Evolutionary conservation across 2,888 invertebrate genomes (phyloP).

Genomic region (Rotaria socialis): DNA sequence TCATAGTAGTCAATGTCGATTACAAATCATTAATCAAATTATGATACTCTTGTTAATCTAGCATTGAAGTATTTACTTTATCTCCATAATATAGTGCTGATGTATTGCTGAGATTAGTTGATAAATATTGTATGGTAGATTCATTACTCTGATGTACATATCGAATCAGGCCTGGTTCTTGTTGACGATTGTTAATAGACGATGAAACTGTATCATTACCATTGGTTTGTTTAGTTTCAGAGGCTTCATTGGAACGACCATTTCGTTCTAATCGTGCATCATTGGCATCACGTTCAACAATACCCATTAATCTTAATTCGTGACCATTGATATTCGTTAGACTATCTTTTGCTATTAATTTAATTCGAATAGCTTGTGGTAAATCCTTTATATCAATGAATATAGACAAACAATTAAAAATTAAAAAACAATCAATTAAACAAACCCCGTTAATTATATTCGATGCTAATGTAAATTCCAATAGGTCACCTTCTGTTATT

Average conservation of each 20-base stretch:
- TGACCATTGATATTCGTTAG: not conserved
- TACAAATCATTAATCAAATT: too few relatives aligned
- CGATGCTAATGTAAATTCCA: constrained; percentile 38
- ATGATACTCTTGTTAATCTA: not conserved
- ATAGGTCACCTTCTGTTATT: constrained; percentile 38
- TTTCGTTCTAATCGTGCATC: constrained; percentile 1
- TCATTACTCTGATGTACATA: constrained; percentile 29
- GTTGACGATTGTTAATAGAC: constrained; percentile 41
- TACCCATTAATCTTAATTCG: not conserved
- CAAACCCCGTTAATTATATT: not conserved
- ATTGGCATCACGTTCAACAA: constrained; percentile 18
- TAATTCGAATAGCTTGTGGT: constrained; percentile 18
- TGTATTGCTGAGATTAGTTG: not conserved
- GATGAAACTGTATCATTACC: not conserved
- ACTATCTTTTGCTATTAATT: constrained; percentile 11
- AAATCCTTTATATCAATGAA: not conserved
- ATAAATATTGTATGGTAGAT: constrained; percentile 27
- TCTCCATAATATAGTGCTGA: constrained; percentile 10
- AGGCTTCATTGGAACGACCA: not conserved
- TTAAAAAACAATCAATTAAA: not conserved
- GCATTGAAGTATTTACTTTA: not conserved
- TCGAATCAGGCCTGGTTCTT: constrained; percentile 37
- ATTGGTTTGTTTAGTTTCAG: not conserved
- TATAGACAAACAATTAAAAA: too few relatives aligned
- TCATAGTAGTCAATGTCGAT: too few relatives aligned